Base-by-base conservation (phyloP, 2,113 vertebrate species). In the Sebastes schlegelii region DNA sequence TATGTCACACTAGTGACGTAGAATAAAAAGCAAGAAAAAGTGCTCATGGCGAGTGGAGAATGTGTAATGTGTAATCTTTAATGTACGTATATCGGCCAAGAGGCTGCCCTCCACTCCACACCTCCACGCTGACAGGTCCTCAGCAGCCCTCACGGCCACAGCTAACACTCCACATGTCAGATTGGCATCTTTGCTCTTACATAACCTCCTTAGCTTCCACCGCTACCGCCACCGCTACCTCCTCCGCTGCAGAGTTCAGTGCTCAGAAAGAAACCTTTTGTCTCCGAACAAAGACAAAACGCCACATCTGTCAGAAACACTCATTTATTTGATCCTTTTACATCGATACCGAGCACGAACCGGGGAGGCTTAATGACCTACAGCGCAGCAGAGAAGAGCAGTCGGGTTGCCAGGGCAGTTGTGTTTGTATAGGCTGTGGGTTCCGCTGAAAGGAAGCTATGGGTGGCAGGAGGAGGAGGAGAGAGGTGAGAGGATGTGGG, bases 401-500 rank as follows among this genome's bases (percentile, higher is more conserved):
- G 69, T 65, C 68, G 17, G 34, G 80, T 92, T 91, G 83, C 89
- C 83, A 80, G 76, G 34, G 86, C 83, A 66, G 34, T 91, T 79
- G 64, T 90, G 90, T 90, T 88, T 90, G 81, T 82, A 51, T 79
- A 86, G 79, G 78, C 88, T 85, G 82, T 55, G 86, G 91, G 62
- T 88, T 82, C 76, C 51, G 58, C 74, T 87, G 43, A 67, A 60
- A 57, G 88, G 79, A 78, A 77, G 77, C 54, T 57, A 73, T 62
- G 81, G 87, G 91, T 84, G 91, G 91, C 79, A 82, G 74, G 67
- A 77, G 73, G 82, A 74, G 80, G 83, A 75, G 81, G 63, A 82
- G 58, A 55, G 86, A 88, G 84, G 80, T 89, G 90, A 91, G 85
- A 86, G 93, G 92, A 92, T 91, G 91, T 93, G 86, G 88, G 77